phyloP scores from a whole-genome alignment of 2,113 vertebrate genomes.

The Siniperca chuatsi region DNA sequence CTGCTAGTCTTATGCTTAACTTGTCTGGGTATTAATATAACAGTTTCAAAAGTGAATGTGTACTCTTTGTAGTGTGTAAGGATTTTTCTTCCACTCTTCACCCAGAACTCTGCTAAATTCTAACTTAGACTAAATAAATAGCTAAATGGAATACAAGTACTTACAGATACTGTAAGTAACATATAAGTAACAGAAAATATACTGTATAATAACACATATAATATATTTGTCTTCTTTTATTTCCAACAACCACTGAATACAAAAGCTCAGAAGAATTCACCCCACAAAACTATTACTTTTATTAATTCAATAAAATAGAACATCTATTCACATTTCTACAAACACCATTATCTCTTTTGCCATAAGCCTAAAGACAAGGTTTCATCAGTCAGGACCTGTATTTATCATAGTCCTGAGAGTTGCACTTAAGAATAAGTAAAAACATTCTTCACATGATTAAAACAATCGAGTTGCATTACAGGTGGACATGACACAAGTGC shows the following conservation, averaged over 20 bases:
- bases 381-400: not conserved
- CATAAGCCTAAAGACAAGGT: not conserved
- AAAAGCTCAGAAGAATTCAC: not conserved
- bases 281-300: not conserved
- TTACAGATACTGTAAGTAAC: not conserved
- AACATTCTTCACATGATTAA: not conserved
- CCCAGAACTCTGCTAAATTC: not conserved
- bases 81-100: not conserved
- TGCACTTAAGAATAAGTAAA: not conserved
- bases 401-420: not conserved
- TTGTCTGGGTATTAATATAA: no score
- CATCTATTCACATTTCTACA: not conserved
- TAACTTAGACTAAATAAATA: not conserved
- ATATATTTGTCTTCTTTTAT: not conserved
- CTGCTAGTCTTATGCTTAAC: no score
- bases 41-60: not conserved
- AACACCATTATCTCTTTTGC: not conserved
- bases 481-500: not conserved
- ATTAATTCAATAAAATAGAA: conserved; percentile 1
- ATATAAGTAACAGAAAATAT: not conserved
- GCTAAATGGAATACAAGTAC: not conserved
- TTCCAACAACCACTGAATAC: not conserved
- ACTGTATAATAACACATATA: no score
- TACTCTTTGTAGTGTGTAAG: not conserved
- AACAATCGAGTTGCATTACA: not conserved